Conservation (phyloP, 1,140 invertebrate species). For the Drosophila sp. region DNA sequence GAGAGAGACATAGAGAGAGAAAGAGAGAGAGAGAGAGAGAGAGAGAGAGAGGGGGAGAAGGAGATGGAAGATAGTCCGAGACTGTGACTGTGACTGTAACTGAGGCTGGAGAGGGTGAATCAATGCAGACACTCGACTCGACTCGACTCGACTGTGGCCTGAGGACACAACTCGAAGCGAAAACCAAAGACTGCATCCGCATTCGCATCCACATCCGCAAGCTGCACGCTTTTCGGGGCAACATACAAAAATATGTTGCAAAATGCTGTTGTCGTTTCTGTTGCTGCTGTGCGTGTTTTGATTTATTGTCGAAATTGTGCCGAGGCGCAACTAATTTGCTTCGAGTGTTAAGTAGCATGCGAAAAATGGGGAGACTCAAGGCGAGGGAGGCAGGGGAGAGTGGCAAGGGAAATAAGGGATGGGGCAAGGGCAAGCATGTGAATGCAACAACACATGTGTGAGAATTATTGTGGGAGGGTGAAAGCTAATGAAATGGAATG, state of each 20-base stretch:
- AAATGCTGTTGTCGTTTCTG: constrained; percentile 29
- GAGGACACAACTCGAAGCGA: not conserved
- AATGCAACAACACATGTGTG: not conserved
- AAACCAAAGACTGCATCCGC: constrained; percentile 2
- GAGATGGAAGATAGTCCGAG: not conserved
- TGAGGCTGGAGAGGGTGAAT: constrained; percentile 8
- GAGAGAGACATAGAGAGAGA: not conserved
- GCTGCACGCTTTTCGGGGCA: constrained; percentile 45
- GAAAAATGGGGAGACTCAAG: constrained; percentile 6
- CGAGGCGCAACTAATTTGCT: constrained; percentile 79
- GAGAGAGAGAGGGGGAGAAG: constrained; percentile 4
- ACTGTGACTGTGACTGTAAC: not conserved
- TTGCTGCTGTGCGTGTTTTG: constrained; percentile 57
- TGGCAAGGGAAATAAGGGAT: not conserved
- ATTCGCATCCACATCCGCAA: constrained; percentile 38
- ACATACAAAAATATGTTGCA: constrained; percentile 67
- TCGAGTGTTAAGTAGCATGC: constrained; percentile 74
- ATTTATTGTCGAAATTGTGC: constrained; percentile 73
- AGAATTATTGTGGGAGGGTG: constrained; percentile 3
- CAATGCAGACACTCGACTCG: constrained; percentile 19
- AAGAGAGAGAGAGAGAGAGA: constrained; percentile 1
- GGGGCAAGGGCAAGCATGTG: not conserved
- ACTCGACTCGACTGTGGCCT: not conserved
- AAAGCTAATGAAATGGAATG: constrained; percentile 21
- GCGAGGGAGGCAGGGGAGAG: too few relatives aligned